Conservation (phyloP, 2,797 vertebrate genomes). For the Microcaecilia unicolor region DNA sequence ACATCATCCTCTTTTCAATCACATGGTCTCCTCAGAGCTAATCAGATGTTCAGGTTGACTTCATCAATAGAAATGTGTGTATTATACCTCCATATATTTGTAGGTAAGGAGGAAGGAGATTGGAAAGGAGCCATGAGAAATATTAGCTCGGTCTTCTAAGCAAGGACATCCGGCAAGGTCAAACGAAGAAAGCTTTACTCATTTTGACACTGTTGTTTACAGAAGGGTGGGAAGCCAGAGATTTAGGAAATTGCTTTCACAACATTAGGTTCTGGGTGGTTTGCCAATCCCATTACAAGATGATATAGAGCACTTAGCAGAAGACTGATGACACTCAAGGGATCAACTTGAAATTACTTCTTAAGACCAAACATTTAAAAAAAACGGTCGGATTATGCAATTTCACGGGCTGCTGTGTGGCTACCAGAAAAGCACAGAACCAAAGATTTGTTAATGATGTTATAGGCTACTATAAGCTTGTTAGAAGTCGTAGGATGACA, state of each 20-base stretch:
- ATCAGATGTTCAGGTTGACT: too few relatives aligned
- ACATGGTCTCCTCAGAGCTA: too few relatives aligned
- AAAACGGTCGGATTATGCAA: neutral
- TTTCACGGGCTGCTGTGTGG: neutral
- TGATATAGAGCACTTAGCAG: neutral
- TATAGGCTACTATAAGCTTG: too few relatives aligned
- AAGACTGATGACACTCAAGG: neutral
- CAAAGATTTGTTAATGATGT: neutral
- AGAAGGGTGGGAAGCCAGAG: neutral
- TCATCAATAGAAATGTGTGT: too few relatives aligned
- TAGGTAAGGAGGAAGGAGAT: too few relatives aligned
- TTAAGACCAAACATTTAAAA: neutral
- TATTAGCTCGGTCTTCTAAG: too few relatives aligned
- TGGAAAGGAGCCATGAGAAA: too few relatives aligned
- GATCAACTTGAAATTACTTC: neutral
- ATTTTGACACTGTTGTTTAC: neutral
- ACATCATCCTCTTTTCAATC: too few relatives aligned
- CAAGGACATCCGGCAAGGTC: too few relatives aligned
- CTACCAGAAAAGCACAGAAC: neutral
- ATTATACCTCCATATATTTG: too few relatives aligned
- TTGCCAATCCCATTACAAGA: slow-evolving; percentile 6
- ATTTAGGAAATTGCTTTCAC: neutral
- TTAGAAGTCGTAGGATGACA: too few relatives aligned
- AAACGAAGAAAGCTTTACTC: neutral
- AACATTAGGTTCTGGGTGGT: neutral